phyloP scores from a whole-genome alignment of 2,113 vertebrate genomes.

The Anolis carolinensis region DNA sequence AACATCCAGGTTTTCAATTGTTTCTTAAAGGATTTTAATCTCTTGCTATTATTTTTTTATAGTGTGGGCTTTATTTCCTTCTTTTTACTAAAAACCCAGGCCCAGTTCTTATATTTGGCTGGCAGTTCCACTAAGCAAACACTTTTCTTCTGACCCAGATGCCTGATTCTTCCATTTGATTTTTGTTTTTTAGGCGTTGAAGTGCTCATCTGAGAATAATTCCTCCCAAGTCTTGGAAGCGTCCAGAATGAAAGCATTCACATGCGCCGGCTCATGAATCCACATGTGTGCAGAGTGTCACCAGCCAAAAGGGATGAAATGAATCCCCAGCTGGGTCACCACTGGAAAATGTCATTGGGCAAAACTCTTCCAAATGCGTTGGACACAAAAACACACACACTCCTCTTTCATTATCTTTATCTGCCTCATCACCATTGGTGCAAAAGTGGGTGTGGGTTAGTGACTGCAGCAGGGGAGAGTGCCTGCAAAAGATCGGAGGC shows the following conservation, averaged over 20 bases:
- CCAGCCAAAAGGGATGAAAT: not conserved
- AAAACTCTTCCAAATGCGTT: not conserved
- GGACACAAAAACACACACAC: no score
- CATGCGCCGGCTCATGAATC: not conserved
- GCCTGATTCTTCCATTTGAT: not conserved
- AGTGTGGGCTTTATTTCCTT: not conserved
- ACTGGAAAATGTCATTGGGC: no score
- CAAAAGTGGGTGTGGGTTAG: no score
- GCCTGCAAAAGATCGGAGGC: no score
- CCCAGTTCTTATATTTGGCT: not conserved
- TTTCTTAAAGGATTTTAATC: no score
- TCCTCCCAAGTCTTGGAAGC: not conserved
- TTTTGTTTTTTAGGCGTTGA: no score
- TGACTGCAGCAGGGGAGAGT: no score
- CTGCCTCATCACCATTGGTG: no score
- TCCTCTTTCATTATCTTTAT: no score
- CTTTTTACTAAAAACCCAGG: not conserved
- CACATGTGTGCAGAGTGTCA: fast-evolving
- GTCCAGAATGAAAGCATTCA: not conserved
- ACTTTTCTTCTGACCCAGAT: not conserved
- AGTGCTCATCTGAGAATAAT: not conserved
- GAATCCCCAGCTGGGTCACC: not conserved
- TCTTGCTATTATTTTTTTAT: no score
- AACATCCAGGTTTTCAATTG: no score
- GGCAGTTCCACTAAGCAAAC: not conserved